A percentile compares a stretch with the other conserved stretches of the same genome.
These are phyloP conservation scores for Grammomys surdaster DNA, from an alignment of 2,113 vertebrate genomes.

Conservation along the genomic window DNA sequence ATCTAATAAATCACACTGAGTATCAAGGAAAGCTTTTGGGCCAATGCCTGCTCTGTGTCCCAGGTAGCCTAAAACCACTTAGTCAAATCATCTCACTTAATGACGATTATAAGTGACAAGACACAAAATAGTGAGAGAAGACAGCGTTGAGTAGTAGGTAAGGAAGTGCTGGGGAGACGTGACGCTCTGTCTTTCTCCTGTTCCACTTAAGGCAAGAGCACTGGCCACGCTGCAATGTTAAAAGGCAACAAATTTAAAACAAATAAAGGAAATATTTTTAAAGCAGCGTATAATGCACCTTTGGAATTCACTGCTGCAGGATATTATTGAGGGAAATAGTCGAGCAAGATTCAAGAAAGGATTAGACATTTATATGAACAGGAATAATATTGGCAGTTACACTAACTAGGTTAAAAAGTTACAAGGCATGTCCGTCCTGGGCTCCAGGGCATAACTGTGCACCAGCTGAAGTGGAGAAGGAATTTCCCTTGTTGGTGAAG, in stretches of 20 bases:
- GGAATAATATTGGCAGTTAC: slow-evolving; percentile 77
- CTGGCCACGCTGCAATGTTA: neutral
- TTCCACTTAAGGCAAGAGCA: neutral
- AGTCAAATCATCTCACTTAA: neutral
- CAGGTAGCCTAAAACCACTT: neutral
- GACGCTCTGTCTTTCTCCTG: neutral
- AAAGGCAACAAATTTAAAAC: slow-evolving; percentile 76
- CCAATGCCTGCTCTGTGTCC: neutral
- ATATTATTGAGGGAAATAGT: slow-evolving; percentile 65
- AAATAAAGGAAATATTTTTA: slow-evolving; percentile 64
- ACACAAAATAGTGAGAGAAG: neutral
- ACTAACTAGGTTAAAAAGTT: slow-evolving; percentile 82
- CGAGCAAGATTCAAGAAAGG: slow-evolving; percentile 76
- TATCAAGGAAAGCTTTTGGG: neutral
- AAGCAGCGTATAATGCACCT: slow-evolving; percentile 62
- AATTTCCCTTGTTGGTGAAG: slow-evolving; percentile 58
- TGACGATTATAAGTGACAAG: neutral
- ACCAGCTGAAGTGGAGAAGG: slow-evolving; percentile 66
- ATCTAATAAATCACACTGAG: neutral
- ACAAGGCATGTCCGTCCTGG: slow-evolving; percentile 76
- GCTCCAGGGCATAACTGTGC: slow-evolving; percentile 76
- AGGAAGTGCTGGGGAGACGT: neutral
- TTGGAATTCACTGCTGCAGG: slow-evolving; percentile 60
- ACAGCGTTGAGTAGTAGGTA: neutral
- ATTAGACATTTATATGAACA: slow-evolving; percentile 68